Base-by-base conservation (phyloP, 2,888 invertebrate genomes). In the Eubasilissa splendida region DNA sequence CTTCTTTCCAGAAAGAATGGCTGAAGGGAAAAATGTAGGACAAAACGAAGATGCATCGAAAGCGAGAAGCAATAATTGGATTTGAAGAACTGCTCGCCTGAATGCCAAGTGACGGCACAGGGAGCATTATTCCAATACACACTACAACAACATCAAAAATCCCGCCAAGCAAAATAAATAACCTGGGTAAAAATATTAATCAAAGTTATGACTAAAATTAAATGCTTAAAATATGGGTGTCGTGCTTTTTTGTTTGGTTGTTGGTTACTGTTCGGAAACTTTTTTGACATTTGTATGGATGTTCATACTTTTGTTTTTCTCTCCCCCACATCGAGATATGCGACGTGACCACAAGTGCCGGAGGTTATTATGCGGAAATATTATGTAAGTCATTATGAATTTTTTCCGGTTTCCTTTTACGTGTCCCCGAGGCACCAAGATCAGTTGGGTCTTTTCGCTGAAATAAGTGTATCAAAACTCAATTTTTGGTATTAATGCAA, bases 51-150 rank as follows among this genome's bases (percentile, higher is more conserved):
- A 84, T 81, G 84, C 84, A 82, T 76, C 76, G 76, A 84, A 84
- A 84, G 84, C 81, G 81, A 82, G 80, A 80, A 76, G 80, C 81
- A 84, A 84, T 84, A 84, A 84, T 84, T 84, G 84, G 84, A 84
- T 84, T 84, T 82, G 82, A 84, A 82, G 84, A 76, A 82, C 81
- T 81, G 80, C 80, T 79, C 76, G 80, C 68, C 77, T 77, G 84
- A 84, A 84, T 84, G 81, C 82, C 82, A 84, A 84, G 81, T 52
- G 79, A 56, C 52, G 82, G 42, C 63, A 14, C 65, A 58, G 14
- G 4, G 74, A 22, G 14, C 53, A 10, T 54, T 53, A 54, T 54
- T 54, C 53, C 70, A 54, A 70, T 53, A 70, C 70, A 70, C 53
- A 22, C 54, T 14, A 54, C 14, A 54, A 14, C 53, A 54, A 70